Evolutionary conservation across 2,797 vertebrate genomes (phyloP).

Genomic region (Pteronotus mesoamericanus): DNA sequence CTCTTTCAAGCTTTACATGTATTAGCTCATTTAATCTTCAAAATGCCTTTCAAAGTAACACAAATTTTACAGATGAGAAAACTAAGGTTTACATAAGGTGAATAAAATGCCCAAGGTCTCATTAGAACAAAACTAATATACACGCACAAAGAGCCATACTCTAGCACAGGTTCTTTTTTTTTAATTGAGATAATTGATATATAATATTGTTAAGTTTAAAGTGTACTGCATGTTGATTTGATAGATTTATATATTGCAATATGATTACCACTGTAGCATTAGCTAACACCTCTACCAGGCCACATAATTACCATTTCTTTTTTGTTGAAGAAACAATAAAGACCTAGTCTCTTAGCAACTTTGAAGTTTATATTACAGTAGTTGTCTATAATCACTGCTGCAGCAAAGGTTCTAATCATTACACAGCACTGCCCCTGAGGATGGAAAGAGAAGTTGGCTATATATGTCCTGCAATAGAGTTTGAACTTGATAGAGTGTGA

Average conservation of each 20-base stretch:
- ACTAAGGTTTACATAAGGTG: neutral
- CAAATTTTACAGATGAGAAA: constrained; percentile 13
- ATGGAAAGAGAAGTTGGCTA: neutral
- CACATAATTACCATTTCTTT: neutral
- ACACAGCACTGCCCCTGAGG: neutral
- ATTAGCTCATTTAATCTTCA: neutral
- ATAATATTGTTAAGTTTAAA: neutral
- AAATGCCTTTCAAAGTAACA: neutral
- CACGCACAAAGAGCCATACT: neutral
- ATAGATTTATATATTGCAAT: neutral
- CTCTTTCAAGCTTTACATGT: neutral
- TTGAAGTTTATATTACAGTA: neutral
- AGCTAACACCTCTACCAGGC: neutral
- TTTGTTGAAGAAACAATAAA: neutral
- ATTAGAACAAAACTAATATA: neutral
- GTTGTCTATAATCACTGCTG: neutral
- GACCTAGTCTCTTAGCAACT: neutral
- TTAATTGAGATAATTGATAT: neutral
- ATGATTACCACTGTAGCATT: neutral
- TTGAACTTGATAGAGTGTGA: neutral
- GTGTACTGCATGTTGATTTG: neutral
- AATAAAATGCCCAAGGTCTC: neutral
- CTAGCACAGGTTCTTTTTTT: neutral
- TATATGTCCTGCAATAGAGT: neutral
- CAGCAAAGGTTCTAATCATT: neutral